phyloP scores from a whole-genome alignment of 2,888 invertebrate genomes.

The Drosophila nr. perissopoda region DNA sequence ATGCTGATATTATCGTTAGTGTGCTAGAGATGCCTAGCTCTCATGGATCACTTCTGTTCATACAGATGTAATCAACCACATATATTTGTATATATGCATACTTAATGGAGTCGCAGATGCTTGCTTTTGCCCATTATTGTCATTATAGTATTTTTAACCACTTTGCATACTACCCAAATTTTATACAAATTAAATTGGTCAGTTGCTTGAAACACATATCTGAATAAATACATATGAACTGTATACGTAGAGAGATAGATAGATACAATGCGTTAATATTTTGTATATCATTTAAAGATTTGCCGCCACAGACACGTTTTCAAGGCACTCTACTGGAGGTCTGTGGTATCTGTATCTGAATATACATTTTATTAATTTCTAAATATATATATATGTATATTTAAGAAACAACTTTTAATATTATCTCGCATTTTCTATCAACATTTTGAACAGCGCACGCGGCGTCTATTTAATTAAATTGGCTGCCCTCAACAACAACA shows the following conservation, averaged over 20 bases:
- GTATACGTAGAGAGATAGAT: conserved; percentile 3
- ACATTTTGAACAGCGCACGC: conserved; percentile 66
- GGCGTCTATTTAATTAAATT: conserved; percentile 69
- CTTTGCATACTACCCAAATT: neutral
- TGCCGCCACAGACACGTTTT: conserved; percentile 42
- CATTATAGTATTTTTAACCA: neutral
- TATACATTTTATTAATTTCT: conserved; percentile 41
- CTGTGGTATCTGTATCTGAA: conserved; percentile 4
- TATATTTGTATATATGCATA: fast-evolving
- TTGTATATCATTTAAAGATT: conserved; percentile 35
- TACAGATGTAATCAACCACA: neutral
- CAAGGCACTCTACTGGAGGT: conserved; percentile 42
- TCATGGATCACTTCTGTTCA: neutral
- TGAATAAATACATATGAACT: conserved; percentile 40
- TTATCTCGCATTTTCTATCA: conserved; percentile 63
- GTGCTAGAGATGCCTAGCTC: neutral
- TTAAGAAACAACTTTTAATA: conserved; percentile 54
- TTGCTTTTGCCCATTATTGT: neutral
- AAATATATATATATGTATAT: conserved; percentile 42
- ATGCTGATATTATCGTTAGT: neutral
- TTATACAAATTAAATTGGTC: conserved; percentile 34
- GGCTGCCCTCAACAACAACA: conserved; percentile 37
- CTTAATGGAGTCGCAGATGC: neutral
- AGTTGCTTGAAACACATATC: conserved; percentile 33
- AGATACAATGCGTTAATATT: conserved; percentile 2